Conservation (phyloP, 2,797 vertebrate genomes). For the Halcyon leucocephala region DNA sequence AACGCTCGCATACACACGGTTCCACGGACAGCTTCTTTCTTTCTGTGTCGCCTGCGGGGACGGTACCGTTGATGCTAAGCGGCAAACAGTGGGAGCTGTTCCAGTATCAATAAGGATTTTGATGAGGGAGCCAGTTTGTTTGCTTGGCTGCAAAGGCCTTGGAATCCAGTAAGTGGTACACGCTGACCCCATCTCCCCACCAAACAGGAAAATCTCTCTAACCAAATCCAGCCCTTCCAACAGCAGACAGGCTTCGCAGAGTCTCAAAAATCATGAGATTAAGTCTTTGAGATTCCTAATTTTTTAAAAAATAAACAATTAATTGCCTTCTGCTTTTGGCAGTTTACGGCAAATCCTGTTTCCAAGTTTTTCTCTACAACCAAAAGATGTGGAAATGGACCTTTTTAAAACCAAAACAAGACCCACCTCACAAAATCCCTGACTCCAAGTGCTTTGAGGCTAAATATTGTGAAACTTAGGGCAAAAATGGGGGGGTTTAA, state of each 20-base stretch:
- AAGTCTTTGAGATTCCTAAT: neutral
- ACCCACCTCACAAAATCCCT: neutral
- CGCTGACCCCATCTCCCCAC: neutral
- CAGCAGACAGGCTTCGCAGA: neutral
- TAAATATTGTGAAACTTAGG: fast-evolving
- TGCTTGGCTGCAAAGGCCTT: slow-evolving; percentile 22
- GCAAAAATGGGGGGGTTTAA: neutral
- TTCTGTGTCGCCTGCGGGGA: neutral
- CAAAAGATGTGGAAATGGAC: neutral
- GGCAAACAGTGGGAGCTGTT: neutral
- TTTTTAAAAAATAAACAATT: neutral
- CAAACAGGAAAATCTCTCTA: neutral
- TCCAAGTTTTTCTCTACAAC: neutral
- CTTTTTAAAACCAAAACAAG: neutral
- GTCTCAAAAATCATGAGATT: neutral
- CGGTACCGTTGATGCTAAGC: neutral
- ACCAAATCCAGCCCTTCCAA: neutral
- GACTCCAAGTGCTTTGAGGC: neutral
- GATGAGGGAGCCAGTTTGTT: slow-evolving; percentile 1
- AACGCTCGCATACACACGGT: fast-evolving
- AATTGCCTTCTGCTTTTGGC: neutral
- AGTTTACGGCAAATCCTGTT: neutral
- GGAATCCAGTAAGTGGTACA: neutral
- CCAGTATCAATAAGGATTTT: slow-evolving; percentile 1
- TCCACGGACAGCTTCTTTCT: neutral